These are phyloP conservation scores for Chinchilla lanigera DNA, from an alignment of 2,113 vertebrate genomes.

Conservation along the genomic window DNA sequence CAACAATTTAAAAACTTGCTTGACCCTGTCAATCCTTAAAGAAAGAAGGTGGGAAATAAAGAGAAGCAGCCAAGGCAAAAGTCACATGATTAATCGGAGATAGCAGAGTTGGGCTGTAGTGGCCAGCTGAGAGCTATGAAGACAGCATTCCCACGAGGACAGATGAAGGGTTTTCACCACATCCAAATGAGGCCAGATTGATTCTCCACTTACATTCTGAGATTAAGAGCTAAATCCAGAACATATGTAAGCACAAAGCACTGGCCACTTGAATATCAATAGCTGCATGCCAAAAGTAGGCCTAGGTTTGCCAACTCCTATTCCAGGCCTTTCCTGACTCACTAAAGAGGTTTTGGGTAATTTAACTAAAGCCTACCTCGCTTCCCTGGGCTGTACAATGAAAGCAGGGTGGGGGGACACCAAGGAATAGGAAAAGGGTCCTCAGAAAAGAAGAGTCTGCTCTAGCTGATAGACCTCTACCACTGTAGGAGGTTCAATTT, in stretches of 20 bases:
- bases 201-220: background rate
- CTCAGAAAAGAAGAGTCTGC: background rate
- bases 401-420: background rate
- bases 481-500: background rate
- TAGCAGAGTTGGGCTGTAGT: background rate
- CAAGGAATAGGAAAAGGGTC: background rate
- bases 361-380: background rate
- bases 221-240: conserved; percentile 16
- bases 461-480: background rate
- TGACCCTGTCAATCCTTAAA: background rate
- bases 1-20: background rate
- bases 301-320: background rate
- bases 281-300: background rate
- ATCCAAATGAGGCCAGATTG: background rate
- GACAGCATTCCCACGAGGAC: background rate
- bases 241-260: background rate
- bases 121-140: background rate
- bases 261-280: background rate
- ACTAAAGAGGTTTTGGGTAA: background rate
- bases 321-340: background rate
- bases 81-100: background rate
- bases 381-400: background rate
- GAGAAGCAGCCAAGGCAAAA: background rate
- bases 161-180: conserved; percentile 48
- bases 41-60: background rate